Base-by-base conservation (phyloP, 2,888 invertebrate species). In the Macrosoma leucophasiata region DNA sequence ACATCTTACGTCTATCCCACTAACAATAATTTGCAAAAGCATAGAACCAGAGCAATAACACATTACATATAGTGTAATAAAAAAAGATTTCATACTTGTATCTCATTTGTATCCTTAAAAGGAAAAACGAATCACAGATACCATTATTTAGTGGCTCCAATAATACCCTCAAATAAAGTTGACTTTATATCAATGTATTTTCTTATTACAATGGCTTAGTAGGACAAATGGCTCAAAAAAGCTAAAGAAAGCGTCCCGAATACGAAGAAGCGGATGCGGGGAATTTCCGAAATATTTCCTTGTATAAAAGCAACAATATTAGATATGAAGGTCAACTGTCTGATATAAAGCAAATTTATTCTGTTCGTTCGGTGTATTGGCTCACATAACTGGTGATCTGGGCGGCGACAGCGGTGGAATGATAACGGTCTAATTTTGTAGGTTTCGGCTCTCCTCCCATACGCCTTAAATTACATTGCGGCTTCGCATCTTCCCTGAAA, bases 281-380 rank as follows among this genome's bases (percentile, higher is more conserved):
- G 52, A 62, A 67, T 64, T 67, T 62, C 50, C 58, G 56, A 69
- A 71, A 71, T 67, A 68, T 74, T 72, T 72, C 62, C 70, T 64
- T 62, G 63, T 71, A 67, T 63, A 65, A 65, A 62, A 58, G 64
- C 68, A 68, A 74, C 78, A 77, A 81, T 78, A 82, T 79, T 65
- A 73, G 72, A 67, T 76, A 74, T 67, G 78, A 77, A 81, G 82
- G 81, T 81, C 82, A 79, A 70, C 71, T 62, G 71, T 65, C 59
- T 68, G 65, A 62, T 73, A 78, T 79, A 79, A 76, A 77, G 75
- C 67, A 77, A 82, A 82, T 81, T 81, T 82, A 82, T 84, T 79
- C 81, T 71, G 75, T 76, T 76, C 60, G 58, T 58, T 62, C 70
- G 53, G 73, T 77, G 77, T 82, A 84, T 82, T 81, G 81, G 77